Percentiles rank a stretch among this genome's conserved stretches.
These are phyloP conservation scores for Fulmarus glacialis DNA, from an alignment of 2,113 vertebrate species.

Conservation along the genomic window DNA sequence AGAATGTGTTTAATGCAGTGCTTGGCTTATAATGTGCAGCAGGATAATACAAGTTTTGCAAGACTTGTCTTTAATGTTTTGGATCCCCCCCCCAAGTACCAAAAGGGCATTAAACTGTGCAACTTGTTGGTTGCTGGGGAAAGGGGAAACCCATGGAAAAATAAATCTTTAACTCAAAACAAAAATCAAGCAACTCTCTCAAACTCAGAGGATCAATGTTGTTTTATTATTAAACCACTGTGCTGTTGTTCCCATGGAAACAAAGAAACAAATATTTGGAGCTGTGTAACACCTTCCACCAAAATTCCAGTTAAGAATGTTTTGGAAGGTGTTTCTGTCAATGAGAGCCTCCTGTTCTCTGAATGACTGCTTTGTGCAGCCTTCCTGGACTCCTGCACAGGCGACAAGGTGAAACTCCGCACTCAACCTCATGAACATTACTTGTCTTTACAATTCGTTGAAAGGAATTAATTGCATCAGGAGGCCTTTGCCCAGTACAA, in stretches of 20 bases:
- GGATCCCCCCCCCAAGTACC: not conserved
- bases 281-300: conserved; percentile 87
- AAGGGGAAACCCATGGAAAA: conserved; percentile 15
- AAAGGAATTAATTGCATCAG: not conserved
- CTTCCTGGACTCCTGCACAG: conserved; percentile 36
- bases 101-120: not conserved
- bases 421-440: conserved; percentile 16
- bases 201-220: conserved; percentile 55
- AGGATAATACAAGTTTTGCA: not conserved
- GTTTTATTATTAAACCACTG: conserved; percentile 79
- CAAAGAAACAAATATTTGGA: conserved; percentile 92
- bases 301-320: conserved; percentile 86
- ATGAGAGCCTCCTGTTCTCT: conserved; percentile 70
- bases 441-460: conserved; percentile 39
- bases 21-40: not conserved
- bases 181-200: conserved; percentile 44
- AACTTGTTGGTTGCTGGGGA: not conserved
- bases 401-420: conserved; percentile 41
- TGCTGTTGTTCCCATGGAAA: conserved; percentile 83
- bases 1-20: not conserved
- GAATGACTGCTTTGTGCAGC: conserved; percentile 76
- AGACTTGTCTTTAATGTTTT: not conserved
- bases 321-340: conserved; percentile 85
- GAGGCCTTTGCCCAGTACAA: not conserved
- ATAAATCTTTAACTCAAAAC: conserved; percentile 12